phyloP scores from a whole-genome alignment of 2,113 vertebrate genomes.

The Lanius ludovicianus region DNA sequence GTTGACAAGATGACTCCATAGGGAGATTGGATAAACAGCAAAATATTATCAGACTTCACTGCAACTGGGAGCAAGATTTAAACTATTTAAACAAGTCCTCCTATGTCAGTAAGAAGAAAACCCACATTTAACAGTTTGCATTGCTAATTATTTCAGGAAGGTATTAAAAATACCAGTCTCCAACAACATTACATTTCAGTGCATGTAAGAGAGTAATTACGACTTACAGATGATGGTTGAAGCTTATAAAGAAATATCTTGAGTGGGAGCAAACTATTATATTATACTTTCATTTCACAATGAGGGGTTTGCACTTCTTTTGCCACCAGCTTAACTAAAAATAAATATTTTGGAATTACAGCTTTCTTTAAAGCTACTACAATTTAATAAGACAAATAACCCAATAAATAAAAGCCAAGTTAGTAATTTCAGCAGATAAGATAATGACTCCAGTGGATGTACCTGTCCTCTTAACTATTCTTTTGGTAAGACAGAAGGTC shows the following conservation, averaged over 20 bases:
- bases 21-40: background rate
- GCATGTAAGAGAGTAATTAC: background rate
- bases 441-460: slow-evolving; percentile 51
- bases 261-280: slow-evolving; percentile 31
- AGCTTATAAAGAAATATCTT: background rate
- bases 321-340: background rate
- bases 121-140: background rate
- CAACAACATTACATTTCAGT: background rate
- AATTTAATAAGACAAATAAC: slow-evolving; percentile 29
- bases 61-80: background rate
- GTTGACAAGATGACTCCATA: background rate
- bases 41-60: background rate
- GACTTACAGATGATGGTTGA: background rate
- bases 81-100: background rate
- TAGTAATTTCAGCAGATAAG: background rate
- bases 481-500: slow-evolving; percentile 3
- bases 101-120: background rate
- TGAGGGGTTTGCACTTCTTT: slow-evolving; percentile 30
- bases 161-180: background rate
- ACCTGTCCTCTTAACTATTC: slow-evolving; percentile 24
- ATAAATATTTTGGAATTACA: slow-evolving; percentile 15
- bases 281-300: slow-evolving; percentile 17
- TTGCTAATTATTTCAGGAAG: background rate
- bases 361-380: slow-evolving; percentile 23
- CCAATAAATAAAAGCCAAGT: slow-evolving; percentile 44